These are phyloP conservation scores for Rhinichthys klamathensis DNA, from an alignment of 2,113 vertebrate species.

Conservation along the genomic window DNA sequence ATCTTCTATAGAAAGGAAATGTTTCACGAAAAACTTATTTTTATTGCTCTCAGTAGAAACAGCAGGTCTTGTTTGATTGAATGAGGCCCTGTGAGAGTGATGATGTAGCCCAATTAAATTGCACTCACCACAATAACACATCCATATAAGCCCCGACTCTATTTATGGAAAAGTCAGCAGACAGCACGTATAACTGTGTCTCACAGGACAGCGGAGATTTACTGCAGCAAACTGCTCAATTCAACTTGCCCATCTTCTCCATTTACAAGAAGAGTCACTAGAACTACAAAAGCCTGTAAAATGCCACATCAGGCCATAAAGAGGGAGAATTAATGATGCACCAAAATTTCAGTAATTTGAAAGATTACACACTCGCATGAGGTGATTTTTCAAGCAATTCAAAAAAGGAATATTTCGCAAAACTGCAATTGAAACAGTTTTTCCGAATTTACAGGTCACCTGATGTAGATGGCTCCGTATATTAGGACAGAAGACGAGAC, in stretches of 20 bases:
- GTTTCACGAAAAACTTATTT: not conserved
- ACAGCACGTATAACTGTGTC: not conserved
- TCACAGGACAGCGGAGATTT: not conserved
- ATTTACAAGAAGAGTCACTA: not conserved
- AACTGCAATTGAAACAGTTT: no score
- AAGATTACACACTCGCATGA: no score
- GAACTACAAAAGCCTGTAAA: not conserved
- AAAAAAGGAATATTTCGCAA: no score
- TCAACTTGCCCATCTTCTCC: not conserved
- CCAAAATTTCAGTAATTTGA: not conserved
- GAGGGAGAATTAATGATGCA: not conserved
- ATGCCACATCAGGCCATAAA: not conserved
- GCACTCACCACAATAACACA: slow-evolving; percentile 19
- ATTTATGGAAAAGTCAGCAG: slow-evolving; percentile 8
- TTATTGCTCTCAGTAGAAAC: not conserved
- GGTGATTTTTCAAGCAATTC: no score
- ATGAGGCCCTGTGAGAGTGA: not conserved
- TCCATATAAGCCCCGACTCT: not conserved
- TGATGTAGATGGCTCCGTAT: no score
- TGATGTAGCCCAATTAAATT: slow-evolving; percentile 32
- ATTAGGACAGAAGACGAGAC: no score
- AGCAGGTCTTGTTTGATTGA: slow-evolving; percentile 15
- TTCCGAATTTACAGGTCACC: no score
- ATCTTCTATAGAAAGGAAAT: not conserved
- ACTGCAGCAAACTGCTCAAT: slow-evolving; percentile 4